Evolutionary conservation across 2,113 vertebrate genomes (phyloP), one percentile per base, ranked within the genome.

Genomic region (Hemiprocne comata): DNA sequence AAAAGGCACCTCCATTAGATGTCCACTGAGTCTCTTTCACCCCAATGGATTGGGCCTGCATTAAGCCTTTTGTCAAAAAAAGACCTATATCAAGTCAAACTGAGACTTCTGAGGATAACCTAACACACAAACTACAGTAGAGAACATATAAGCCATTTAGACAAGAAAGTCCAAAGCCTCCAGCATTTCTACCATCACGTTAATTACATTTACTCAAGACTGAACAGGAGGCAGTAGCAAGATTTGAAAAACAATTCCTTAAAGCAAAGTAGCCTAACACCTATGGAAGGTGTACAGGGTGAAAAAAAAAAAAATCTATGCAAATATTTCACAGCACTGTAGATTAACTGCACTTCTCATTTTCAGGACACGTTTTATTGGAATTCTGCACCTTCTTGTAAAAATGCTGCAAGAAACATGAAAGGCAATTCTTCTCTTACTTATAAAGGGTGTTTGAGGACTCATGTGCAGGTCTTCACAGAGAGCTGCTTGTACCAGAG

Each of bases 401-500:
- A 83, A 70, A 83, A 58, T 9, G 20, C 48, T 28, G 31, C 64
- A 71, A 0, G 2, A 66, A 79, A 71, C 1, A 6, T 2, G 17
- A 91, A 85, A 65, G 28, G n/a, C 73, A 84, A 40, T 42, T 77
- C 34, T 88, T 33, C 6, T 81, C 48, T 18, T 71, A 62, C 21
- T 71, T 70, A 51, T 31, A 54, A 83, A 62, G 33, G 23, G 20
- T 21, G 48, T 24, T 87, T 80, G 51, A 89, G 66, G 17, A 61
- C 58, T 48, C 2, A 1, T 2, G 65, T 1, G 1, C 8, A 62
- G 55, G 91, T 29, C 51, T 87, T 74, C 33, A 54, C 0, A 0
- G 0, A 57, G 44, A 73, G 72, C 65, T 51, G 79, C 31, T 44
- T 40, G 17, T 67, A 44, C 51, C 65, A 95, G 55, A 81, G 29